Conservation (phyloP, 2,888 invertebrate species). For the Caenorhabditis zanzibari region DNA sequence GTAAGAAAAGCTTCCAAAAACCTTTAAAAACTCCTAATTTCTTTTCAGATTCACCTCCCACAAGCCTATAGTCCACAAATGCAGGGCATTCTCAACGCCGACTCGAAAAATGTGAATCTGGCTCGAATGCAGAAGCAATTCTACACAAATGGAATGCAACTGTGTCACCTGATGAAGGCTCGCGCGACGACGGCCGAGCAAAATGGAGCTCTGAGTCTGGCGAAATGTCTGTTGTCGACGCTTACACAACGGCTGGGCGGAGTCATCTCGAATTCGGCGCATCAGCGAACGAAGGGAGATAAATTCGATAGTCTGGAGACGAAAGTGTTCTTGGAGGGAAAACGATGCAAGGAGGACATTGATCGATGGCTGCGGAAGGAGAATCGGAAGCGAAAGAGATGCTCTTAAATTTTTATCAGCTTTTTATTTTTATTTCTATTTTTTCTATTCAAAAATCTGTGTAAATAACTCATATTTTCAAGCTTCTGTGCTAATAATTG, state of each 20-base stretch:
- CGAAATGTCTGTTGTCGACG: slow-evolving; percentile 67
- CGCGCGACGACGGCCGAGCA: slow-evolving; percentile 43
- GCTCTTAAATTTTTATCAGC: no score
- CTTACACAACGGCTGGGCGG: slow-evolving; percentile 69
- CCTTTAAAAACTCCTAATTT: background rate
- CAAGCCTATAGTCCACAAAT: slow-evolving; percentile 61
- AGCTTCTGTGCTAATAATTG: slow-evolving; percentile 32
- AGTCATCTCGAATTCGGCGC: slow-evolving; percentile 63
- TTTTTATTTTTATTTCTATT: no score
- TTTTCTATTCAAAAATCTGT: slow-evolving; percentile 1
- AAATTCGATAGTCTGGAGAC: slow-evolving; percentile 62
- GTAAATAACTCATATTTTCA: slow-evolving; percentile 12
- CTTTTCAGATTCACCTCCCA: slow-evolving; percentile 61
- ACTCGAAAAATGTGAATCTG: slow-evolving; percentile 60
- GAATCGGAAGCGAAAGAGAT: slow-evolving; percentile 32
- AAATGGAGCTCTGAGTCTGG: slow-evolving; percentile 50
- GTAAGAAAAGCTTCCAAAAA: slow-evolving; percentile 1
- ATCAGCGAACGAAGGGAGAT: slow-evolving; percentile 58
- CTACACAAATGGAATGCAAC: slow-evolving; percentile 51
- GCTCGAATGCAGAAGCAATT: slow-evolving; percentile 56
- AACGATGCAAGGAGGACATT: slow-evolving; percentile 50
- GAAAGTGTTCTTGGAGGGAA: slow-evolving; percentile 42
- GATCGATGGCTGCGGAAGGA: slow-evolving; percentile 57
- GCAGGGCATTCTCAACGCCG: slow-evolving; percentile 65
- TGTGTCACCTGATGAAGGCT: slow-evolving; percentile 53